A percentile compares a stretch with the other conserved stretches of the same genome.
These are phyloP conservation scores for Hirtodrosophila histrioides DNA, from an alignment of 2,888 invertebrate genomes.

Conservation along the genomic window DNA sequence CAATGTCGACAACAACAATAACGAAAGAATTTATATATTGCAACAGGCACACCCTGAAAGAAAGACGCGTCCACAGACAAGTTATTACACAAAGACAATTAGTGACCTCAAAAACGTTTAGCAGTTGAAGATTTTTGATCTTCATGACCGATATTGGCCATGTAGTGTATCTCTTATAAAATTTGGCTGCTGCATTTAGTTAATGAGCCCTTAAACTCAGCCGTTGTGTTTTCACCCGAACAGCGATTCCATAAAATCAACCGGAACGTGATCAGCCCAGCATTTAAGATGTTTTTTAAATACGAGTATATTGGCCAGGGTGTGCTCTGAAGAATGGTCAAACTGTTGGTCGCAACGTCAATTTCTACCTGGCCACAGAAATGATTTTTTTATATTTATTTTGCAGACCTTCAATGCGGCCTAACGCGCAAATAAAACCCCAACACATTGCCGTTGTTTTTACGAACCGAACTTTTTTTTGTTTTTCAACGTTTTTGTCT, in stretches of 20 bases:
- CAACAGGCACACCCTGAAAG: conserved; percentile 39
- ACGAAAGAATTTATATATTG: conserved; percentile 26
- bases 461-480: conserved; percentile 21
- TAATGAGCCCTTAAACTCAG: conserved; percentile 63
- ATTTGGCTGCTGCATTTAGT: conserved; percentile 70
- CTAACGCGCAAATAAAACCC: conserved; percentile 64
- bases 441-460: conserved; percentile 53
- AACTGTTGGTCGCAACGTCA: conserved; percentile 43
- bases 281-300: conserved; percentile 20
- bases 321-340: conserved; percentile 70
- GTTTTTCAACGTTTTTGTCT: conserved; percentile 6
- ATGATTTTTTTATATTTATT: conserved; percentile 22
- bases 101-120: conserved; percentile 76
- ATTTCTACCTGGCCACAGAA: conserved; percentile 66
- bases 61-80: conserved; percentile 39
- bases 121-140: conserved; percentile 65
- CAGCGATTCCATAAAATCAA: conserved; percentile 24
- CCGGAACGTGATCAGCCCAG: conserved; percentile 52
- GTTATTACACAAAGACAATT: conserved; percentile 63
- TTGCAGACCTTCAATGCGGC: conserved; percentile 69
- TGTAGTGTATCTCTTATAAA: conserved; percentile 19
- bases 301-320: conserved; percentile 35
- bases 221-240: conserved; percentile 59
- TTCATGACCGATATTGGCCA: conserved; percentile 56
- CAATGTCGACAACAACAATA: conserved; percentile 34